Evolutionary conservation across 1,140 invertebrate species (phyloP).

Genomic region (Mamestra configurata): DNA sequence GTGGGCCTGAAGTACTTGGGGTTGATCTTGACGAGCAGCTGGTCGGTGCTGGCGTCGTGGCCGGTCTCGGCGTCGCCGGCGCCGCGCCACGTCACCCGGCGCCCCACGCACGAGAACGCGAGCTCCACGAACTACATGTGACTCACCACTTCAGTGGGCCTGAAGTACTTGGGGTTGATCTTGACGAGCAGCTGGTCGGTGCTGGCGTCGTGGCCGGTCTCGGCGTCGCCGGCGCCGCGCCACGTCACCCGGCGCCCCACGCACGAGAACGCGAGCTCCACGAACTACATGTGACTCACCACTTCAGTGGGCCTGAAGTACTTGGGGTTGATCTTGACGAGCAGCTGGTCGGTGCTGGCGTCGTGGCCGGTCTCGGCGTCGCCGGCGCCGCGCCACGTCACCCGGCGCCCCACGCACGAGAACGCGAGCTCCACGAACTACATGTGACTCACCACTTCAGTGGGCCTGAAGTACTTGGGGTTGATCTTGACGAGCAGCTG

Average conservation of each 20-base stretch:
- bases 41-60: constrained; percentile 93
- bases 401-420: no score
- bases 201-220: no score
- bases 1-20: constrained; percentile 98
- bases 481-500: constrained; percentile 96
- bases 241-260: no score
- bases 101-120: constrained; percentile 94
- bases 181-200: constrained; percentile 87
- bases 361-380: no score
- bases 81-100: constrained; percentile 95
- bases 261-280: no score
- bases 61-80: constrained; percentile 95
- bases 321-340: constrained; percentile 96
- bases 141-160: constrained; percentile 91
- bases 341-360: no score
- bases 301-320: constrained; percentile 96
- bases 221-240: no score
- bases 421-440: no score
- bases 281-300: not conserved
- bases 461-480: constrained; percentile 98
- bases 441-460: constrained; percentile 96
- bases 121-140: constrained; percentile 94
- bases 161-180: constrained; percentile 98
- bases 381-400: no score
- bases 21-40: constrained; percentile 96